Percentiles rank a stretch among this genome's conserved stretches.
phyloP scores from a whole-genome alignment of 2,888 invertebrate genomes.

The Chymomyza caudatula region DNA sequence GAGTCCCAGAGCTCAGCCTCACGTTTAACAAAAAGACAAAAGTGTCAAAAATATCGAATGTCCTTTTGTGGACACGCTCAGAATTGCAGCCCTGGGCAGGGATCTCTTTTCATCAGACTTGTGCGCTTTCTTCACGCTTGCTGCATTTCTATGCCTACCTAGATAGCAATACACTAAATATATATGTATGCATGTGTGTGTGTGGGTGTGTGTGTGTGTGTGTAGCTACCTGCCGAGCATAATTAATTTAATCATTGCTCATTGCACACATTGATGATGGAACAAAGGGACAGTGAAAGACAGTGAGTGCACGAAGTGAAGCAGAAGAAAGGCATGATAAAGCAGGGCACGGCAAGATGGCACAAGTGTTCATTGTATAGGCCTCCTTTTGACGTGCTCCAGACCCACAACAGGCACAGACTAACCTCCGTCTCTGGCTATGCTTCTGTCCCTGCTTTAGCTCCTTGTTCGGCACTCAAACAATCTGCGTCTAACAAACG shows the following conservation, averaged over 20 bases:
- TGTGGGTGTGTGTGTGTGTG: not conserved
- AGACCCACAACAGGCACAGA: conserved; percentile 54
- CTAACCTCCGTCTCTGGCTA: conserved; percentile 8
- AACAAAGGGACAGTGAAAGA: conserved; percentile 8
- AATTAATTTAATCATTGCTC: conserved; percentile 72
- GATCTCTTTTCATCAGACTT: not conserved
- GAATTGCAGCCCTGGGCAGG: conserved; percentile 28
- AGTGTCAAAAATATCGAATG: conserved; percentile 72
- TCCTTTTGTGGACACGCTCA: conserved; percentile 46
- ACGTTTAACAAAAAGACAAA: conserved; percentile 17
- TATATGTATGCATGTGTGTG: not conserved
- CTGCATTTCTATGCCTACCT: conserved; percentile 47
- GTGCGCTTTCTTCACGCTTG: conserved; percentile 39
- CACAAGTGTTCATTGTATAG: conserved; percentile 56
- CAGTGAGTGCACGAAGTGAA: not conserved
- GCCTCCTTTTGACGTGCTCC: conserved; percentile 58
- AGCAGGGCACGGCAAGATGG: conserved; percentile 26
- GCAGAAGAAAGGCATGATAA: not conserved
- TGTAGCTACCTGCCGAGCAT: conserved; percentile 59
- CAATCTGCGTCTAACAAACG: conserved; percentile 53
- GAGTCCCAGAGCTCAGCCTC: conserved; percentile 25
- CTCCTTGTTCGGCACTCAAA: conserved; percentile 15
- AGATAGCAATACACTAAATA: not conserved
- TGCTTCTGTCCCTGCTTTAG: conserved; percentile 5
- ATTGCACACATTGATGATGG: conserved; percentile 45